phyloP scores from a whole-genome alignment of 1,140 invertebrate genomes.

The Ceratosolen solmsi region DNA sequence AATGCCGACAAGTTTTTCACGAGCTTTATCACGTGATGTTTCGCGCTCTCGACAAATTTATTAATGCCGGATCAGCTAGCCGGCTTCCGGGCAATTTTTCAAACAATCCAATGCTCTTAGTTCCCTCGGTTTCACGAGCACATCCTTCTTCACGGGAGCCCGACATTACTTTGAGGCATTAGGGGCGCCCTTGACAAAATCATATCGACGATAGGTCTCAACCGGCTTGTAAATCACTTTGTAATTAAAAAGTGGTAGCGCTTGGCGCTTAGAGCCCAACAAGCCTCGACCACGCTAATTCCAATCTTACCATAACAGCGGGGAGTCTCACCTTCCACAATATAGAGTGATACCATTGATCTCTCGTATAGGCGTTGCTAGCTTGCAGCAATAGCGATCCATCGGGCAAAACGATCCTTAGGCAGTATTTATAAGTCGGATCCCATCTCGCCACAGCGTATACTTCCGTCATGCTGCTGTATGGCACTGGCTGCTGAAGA shows the following conservation, averaged over 20 bases:
- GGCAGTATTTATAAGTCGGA: constrained; percentile 85
- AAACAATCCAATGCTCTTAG: not conserved
- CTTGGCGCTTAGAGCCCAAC: no score
- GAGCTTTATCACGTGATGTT: not conserved
- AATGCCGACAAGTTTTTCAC: no score
- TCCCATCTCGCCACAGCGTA: constrained; percentile 87
- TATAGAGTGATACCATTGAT: constrained; percentile 90
- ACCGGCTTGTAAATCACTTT: no score
- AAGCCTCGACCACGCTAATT: no score
- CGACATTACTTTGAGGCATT: no score
- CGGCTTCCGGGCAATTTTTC: not conserved
- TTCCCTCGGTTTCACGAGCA: no score
- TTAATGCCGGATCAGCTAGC: not conserved
- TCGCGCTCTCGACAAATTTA: not conserved
- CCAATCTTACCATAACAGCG: not conserved
- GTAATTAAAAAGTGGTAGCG: no score
- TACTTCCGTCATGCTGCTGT: constrained; percentile 85
- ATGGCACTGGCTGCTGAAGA: constrained; percentile 81
- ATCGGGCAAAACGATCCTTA: constrained; percentile 84
- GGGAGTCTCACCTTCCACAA: constrained; percentile 83
- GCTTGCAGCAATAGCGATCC: constrained; percentile 86
- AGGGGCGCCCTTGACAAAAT: no score
- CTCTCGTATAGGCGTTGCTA: constrained; percentile 85
- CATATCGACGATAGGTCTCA: no score
- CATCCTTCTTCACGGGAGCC: no score